A percentile compares a stretch with the other conserved stretches of the same genome.
Evolutionary conservation across 2,797 vertebrate species (phyloP).

Genomic region (Lates japonicus): DNA sequence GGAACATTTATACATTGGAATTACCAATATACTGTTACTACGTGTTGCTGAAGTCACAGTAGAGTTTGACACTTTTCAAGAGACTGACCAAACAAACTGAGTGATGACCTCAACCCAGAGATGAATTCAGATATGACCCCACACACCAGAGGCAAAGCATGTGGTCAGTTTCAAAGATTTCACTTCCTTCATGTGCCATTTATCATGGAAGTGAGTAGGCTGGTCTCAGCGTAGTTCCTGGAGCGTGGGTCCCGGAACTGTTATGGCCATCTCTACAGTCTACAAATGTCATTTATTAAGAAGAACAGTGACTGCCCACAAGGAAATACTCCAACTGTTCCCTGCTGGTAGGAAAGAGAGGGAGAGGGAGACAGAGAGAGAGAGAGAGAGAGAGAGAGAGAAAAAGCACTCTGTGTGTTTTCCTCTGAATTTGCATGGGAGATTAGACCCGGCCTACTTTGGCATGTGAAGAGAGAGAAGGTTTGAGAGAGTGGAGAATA

Average conservation of each 20-base stretch:
- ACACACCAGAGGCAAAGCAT: slow-evolving; percentile 37
- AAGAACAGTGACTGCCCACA: slow-evolving; percentile 35
- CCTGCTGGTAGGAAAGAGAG: slow-evolving; percentile 6
- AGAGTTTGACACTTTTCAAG: neutral
- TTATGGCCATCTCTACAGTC: neutral
- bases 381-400: neutral
- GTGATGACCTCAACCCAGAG: slow-evolving; percentile 11
- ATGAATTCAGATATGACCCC: slow-evolving; percentile 12
- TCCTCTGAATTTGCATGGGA: slow-evolving; percentile 74
- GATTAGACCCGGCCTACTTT: slow-evolving; percentile 37
- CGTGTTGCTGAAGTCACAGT: neutral
- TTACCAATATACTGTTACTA: slow-evolving; percentile 4
- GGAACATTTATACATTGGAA: neutral
- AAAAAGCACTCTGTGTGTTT: slow-evolving; percentile 24
- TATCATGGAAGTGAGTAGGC: slow-evolving; percentile 30
- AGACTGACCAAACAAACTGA: neutral
- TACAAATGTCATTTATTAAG: slow-evolving; percentile 22
- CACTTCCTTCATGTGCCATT: slow-evolving; percentile 31
- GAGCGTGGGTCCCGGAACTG: slow-evolving; percentile 36
- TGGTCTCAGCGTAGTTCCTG: slow-evolving; percentile 33
- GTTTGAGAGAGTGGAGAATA: slow-evolving; percentile 21
- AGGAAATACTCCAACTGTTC: slow-evolving; percentile 50
- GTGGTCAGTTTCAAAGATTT: slow-evolving; percentile 49
- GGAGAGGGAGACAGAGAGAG: slow-evolving; percentile 3
- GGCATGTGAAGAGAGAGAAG: slow-evolving; percentile 47